These are phyloP conservation scores for Choreutis nemorana DNA, from an alignment of 2,888 invertebrate species.

Conservation along the genomic window DNA sequence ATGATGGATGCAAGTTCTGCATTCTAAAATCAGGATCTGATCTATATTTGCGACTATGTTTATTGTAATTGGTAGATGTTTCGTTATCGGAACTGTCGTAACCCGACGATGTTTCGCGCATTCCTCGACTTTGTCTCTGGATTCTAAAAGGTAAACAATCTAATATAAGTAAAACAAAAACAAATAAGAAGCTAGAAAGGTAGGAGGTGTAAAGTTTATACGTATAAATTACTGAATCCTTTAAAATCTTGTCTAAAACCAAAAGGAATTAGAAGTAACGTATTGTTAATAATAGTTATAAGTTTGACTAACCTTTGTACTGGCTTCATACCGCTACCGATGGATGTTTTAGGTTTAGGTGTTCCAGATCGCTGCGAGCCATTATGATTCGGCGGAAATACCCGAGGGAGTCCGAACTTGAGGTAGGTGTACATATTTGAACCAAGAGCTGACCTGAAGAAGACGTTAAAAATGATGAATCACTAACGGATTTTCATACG, in stretches of 20 bases:
- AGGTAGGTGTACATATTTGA: slow-evolving; percentile 94
- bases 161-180: background rate
- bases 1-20: slow-evolving; percentile 67
- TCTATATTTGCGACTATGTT: slow-evolving; percentile 77
- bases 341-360: slow-evolving; percentile 64
- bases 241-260: too few species aligned
- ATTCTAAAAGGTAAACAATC: slow-evolving; percentile 35
- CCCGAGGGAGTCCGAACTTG: slow-evolving; percentile 91
- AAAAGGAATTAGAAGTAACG: too few species aligned
- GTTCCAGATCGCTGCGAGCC: slow-evolving; percentile 75
- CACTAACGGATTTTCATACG: background rate
- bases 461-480: slow-evolving; percentile 1
- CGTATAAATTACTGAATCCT: too few species aligned
- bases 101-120: slow-evolving; percentile 88
- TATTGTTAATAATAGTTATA: too few species aligned
- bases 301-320: slow-evolving; percentile 57
- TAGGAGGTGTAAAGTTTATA: too few species aligned
- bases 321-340: slow-evolving; percentile 63
- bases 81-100: slow-evolving; percentile 91
- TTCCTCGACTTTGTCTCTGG: slow-evolving; percentile 68
- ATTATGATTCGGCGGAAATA: slow-evolving; percentile 85
- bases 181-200: too few species aligned
- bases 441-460: slow-evolving; percentile 78
- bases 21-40: slow-evolving; percentile 88
- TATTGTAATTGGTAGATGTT: slow-evolving; percentile 69